Base-by-base conservation (phyloP, 2,888 invertebrate species). In the Apodemia mormo region DNA sequence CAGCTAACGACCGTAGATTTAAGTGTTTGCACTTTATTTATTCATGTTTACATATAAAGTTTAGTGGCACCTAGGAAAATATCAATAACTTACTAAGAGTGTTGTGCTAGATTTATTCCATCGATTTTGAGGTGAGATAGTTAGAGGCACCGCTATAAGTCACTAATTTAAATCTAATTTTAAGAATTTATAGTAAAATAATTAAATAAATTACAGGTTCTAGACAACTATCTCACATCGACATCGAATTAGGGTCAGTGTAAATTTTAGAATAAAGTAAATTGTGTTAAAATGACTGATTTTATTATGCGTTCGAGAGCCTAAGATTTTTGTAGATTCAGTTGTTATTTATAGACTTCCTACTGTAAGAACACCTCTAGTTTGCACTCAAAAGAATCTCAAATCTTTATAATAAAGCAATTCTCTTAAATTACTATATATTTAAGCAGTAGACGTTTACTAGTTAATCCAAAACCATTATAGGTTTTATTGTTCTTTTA, bases 11-110 rank as follows among this genome's bases (percentile, higher is more conserved):
- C 82, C 82, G 90, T 94, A 94, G 94, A 86, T 81, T 87, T 94
- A 94, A 94, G 94, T 94, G 93, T 94, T 92, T 94, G 94, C 94
- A 94, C 94, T 93, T 93, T 93, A 93, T 92, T 92, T 93, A 93
- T 92, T 92, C 92, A 86, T 92, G 91, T 87, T 92, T 91, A 93
- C 85, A 84, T 87, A 90, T 90, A 92, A 90, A 69, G 87, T 85
- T 92, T 93, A 93, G 93, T 90, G 90, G 93, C 93, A 93, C 93
- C 89, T 93, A 93, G 93, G 84, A 87, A 92, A 92, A 93, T 92
- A 93, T 92, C 93, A 93, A 92, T 92, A 92, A 92, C 90, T 91
- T 92, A 92, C 88, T 93, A 92, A 93, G 92, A 93, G 92, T 92
- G 93, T 92, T 92, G 93, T 93, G 93, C 91, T 92, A 93, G 92